Percentiles rank a stretch among this genome's conserved stretches.
phyloP scores from a whole-genome alignment of 1,140 invertebrate species.

The Neomicropteryx cornuta region DNA sequence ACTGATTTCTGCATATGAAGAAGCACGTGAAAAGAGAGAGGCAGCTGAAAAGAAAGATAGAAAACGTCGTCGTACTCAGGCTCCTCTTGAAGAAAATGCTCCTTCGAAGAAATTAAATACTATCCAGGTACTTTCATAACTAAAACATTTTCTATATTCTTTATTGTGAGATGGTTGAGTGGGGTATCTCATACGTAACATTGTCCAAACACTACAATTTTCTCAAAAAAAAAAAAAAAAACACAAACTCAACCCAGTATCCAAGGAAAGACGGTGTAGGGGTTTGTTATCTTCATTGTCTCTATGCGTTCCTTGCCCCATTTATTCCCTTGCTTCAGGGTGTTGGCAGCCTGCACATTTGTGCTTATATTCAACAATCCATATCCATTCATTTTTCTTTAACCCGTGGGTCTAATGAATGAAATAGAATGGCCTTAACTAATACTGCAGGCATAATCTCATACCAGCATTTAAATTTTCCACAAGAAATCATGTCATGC shows the following conservation, averaged over 20 bases:
- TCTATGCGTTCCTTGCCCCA: too few relatives aligned
- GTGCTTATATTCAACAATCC: too few relatives aligned
- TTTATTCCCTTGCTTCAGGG: too few relatives aligned
- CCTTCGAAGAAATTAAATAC: constrained; percentile 11
- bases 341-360: too few relatives aligned
- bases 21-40: constrained; percentile 45
- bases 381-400: too few relatives aligned
- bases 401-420: too few relatives aligned
- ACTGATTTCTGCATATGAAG: constrained; percentile 66
- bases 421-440: too few relatives aligned
- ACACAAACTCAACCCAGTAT: too few relatives aligned
- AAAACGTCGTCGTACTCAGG: constrained; percentile 4
- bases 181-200: constrained; percentile 21
- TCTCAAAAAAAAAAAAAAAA: constrained; percentile 24
- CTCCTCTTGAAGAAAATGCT: constrained; percentile 4
- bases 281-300: too few relatives aligned
- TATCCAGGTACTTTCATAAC: constrained; percentile 7
- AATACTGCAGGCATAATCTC: too few relatives aligned
- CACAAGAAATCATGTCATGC: not conserved
- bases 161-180: not conserved
- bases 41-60: constrained; percentile 19
- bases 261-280: too few relatives aligned
- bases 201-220: too few relatives aligned
- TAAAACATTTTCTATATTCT: not conserved
- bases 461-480: not conserved